Percentiles rank a stretch among this genome's conserved stretches.
Evolutionary conservation across 1,140 invertebrate genomes (phyloP).

Genomic region (Semibalanus balanoides): DNA sequence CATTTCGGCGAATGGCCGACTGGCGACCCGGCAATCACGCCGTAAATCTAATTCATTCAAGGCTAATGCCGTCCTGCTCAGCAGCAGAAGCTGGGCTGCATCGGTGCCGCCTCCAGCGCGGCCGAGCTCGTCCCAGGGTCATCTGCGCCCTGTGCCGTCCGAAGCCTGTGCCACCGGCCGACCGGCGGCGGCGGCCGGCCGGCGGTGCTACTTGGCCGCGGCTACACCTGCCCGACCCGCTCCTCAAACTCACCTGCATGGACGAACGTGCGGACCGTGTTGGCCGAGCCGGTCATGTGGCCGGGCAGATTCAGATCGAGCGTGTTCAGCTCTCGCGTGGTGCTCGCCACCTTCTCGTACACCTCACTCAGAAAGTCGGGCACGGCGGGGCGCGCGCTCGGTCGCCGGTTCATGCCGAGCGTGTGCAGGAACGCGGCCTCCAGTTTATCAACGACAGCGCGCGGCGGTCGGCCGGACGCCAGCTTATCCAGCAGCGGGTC

Average conservation of each 20-base stretch:
- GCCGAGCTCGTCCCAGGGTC: no score
- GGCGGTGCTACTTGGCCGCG: no score
- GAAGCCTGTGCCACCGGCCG: no score
- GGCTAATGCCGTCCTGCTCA: no score
- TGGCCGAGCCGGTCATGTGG: not conserved
- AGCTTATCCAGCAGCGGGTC: not conserved
- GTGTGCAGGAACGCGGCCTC: not conserved
- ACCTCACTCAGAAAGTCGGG: not conserved
- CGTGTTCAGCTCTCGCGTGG: not conserved
- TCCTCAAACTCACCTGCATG: not conserved
- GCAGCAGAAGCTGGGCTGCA: no score
- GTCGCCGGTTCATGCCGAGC: not conserved
- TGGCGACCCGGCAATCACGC: no score
- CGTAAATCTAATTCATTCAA: no score
- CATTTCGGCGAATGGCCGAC: no score
- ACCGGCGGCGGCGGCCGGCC: no score
- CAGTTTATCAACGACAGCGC: not conserved
- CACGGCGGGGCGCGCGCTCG: not conserved
- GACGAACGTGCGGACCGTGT: not conserved
- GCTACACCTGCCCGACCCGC: no score
- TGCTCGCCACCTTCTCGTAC: not conserved
- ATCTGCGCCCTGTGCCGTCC: no score
- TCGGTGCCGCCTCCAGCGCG: no score
- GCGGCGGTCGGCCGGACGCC: not conserved
- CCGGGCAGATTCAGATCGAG: constrained; percentile 1